A percentile compares a stretch with the other conserved stretches of the same genome.
Evolutionary conservation across 2,888 invertebrate genomes (phyloP).

Genomic region (Pimpla rufipes): DNA sequence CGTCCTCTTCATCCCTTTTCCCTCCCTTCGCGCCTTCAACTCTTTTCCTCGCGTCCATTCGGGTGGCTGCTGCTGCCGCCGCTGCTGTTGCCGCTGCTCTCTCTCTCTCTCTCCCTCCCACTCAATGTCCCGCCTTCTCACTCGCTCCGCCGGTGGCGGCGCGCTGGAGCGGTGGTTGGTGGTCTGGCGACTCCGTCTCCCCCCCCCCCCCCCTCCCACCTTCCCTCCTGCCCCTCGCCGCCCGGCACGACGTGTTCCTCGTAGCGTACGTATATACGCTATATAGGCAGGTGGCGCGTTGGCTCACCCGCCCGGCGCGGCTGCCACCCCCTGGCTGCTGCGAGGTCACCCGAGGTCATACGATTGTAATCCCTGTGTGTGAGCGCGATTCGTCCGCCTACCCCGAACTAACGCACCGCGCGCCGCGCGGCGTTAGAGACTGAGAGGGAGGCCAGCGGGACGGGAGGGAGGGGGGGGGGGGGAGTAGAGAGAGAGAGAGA

Average conservation of each 20-base stretch:
- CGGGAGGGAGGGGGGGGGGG: slow-evolving; percentile 49
- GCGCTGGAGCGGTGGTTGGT: slow-evolving; percentile 47
- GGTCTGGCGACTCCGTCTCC: slow-evolving; percentile 62
- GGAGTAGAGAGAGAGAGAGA: slow-evolving; percentile 48
- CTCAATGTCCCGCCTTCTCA: background rate
- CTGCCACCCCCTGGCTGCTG: slow-evolving; percentile 68
- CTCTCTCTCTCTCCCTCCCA: background rate
- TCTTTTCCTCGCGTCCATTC: slow-evolving; percentile 44
- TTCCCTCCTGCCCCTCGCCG: slow-evolving; percentile 51
- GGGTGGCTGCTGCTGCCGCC: slow-evolving; percentile 39
- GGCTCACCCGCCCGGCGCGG: slow-evolving; percentile 63
- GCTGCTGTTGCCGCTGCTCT: slow-evolving; percentile 24
- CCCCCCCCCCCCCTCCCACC: background rate
- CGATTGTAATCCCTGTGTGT: slow-evolving; percentile 75
- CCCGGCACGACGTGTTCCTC: slow-evolving; percentile 59
- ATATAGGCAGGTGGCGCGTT: slow-evolving; percentile 43
- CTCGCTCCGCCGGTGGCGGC: slow-evolving; percentile 17
- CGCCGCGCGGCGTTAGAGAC: background rate
- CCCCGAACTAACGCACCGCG: slow-evolving; percentile 38
- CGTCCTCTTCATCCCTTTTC: slow-evolving; percentile 30
- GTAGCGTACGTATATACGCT: slow-evolving; percentile 11
- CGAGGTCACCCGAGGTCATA: slow-evolving; percentile 77
- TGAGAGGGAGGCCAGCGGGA: slow-evolving; percentile 34
- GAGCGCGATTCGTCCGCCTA: slow-evolving; percentile 57
- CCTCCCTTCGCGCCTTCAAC: slow-evolving; percentile 25